These are phyloP conservation scores for Shinisaurus crocodilurus DNA, from an alignment of 2,113 vertebrate species.

Conservation along the genomic window DNA sequence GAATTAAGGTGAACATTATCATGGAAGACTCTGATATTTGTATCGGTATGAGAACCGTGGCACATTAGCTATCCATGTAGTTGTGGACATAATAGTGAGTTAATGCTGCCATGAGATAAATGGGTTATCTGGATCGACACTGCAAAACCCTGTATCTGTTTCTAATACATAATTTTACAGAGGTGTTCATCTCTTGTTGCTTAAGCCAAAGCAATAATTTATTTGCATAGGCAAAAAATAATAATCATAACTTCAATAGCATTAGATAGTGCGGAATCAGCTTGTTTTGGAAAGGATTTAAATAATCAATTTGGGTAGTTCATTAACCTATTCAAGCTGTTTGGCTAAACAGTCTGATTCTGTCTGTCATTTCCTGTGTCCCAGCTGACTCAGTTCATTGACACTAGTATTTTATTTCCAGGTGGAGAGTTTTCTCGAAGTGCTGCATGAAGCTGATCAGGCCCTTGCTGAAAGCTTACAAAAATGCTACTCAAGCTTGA, in stretches of 20 bases:
- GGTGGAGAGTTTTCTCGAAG: conserved; percentile 85
- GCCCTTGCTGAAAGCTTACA: conserved; percentile 81
- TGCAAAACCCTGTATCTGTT: not conserved
- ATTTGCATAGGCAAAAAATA: not conserved
- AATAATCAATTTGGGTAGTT: not conserved
- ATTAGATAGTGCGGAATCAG: not conserved
- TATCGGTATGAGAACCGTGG: not conserved
- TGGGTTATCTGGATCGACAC: not conserved
- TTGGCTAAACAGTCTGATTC: not conserved
- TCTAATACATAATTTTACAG: not conserved
- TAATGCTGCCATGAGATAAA: not conserved
- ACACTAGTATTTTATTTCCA: conserved; percentile 66
- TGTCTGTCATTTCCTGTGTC: not conserved
- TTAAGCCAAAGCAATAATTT: not conserved
- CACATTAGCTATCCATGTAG: not conserved
- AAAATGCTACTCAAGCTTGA: conserved; percentile 81
- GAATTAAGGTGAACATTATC: not conserved
- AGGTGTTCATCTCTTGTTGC: not conserved
- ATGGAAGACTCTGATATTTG: not conserved
- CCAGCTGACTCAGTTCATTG: not conserved
- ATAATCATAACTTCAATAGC: not conserved
- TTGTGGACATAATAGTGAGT: not conserved
- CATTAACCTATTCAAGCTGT: not conserved
- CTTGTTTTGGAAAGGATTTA: not conserved
- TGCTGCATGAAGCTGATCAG: conserved; percentile 84